Evolutionary conservation across 2,797 vertebrate species (phyloP).

Genomic region (Columba guinea): DNA sequence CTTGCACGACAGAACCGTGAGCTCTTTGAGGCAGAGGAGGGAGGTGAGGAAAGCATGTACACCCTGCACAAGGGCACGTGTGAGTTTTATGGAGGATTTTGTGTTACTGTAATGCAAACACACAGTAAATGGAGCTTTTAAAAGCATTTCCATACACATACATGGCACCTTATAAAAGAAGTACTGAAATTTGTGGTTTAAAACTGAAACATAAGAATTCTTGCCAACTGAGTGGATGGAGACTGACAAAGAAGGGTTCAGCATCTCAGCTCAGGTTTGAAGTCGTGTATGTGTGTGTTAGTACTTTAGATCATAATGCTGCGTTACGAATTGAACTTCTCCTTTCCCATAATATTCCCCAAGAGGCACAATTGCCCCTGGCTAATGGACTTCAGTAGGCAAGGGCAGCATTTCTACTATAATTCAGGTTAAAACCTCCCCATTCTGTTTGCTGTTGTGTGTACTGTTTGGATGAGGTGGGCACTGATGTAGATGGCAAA

Average conservation of each 20-base stretch:
- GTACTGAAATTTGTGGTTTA: background rate
- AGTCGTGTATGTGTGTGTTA: background rate
- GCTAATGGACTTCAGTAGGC: background rate
- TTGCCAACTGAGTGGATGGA: background rate
- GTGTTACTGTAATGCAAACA: background rate
- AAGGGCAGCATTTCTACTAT: background rate
- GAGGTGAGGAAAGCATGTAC: background rate
- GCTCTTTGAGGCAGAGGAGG: background rate
- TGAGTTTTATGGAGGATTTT: background rate
- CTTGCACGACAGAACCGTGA: fast-evolving
- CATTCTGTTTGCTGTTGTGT: background rate
- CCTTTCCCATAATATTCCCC: background rate
- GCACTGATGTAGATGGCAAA: background rate
- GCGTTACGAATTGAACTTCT: background rate
- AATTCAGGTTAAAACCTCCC: background rate
- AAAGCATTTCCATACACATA: background rate
- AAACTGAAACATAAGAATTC: background rate
- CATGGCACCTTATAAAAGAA: background rate
- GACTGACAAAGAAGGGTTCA: background rate
- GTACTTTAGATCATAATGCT: background rate
- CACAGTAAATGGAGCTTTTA: background rate
- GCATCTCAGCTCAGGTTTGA: background rate
- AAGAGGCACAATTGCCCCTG: background rate
- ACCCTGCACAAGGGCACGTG: too few species aligned
- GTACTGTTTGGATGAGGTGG: background rate